Base-by-base conservation (phyloP, 2,797 vertebrate species). In the Diplodus sargus region DNA sequence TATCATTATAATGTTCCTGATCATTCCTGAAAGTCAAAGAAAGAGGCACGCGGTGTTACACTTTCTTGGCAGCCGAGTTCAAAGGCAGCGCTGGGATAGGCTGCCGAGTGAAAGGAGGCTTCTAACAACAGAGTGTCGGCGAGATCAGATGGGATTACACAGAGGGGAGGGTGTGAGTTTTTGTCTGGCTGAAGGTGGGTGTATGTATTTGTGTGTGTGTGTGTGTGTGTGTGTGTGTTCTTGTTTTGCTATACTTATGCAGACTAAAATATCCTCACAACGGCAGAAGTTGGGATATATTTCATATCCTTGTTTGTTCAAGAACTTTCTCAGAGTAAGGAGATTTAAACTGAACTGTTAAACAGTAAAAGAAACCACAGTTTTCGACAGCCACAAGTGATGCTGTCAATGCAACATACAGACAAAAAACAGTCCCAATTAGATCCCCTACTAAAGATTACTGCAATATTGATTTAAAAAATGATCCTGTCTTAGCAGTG, bases 51-150 rank as follows among this genome's bases (percentile, higher is more conserved):
- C 79, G 0, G 83, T 77, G 78, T 81, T 89, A 82, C 85, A 90
- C 88, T 92, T 92, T 94, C 89, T 94, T 94, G 94, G 94, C 91
- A 85, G 75, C 54, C 0, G 23, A 90, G 92, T 94, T 95, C 94
- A 94, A 95, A 95, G 92, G 87, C 91, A 81, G 81, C 20, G 23
- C 70, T 49, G 61, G 49, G 85, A 83, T 69, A 86, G 89, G 87
- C 89, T 78, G 79, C 14, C 14, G 88, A 84, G 85, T 81, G 86
- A 93, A 83, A 68, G 78, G 79, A 83, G 87, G 79, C 90, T 89
- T 90, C 89, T 86, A 86, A 90, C 90, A 85, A 87, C 87, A 74
- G 80, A 80, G 81, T 72, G 86, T 81, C 84, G 82, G 89, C 66
- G 60, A 92, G 89, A 93, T 92, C 85, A 91, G 75, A 89, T 70